Base-by-base conservation (phyloP, 2,888 invertebrate species). In the Leptopterna dolabrata region DNA sequence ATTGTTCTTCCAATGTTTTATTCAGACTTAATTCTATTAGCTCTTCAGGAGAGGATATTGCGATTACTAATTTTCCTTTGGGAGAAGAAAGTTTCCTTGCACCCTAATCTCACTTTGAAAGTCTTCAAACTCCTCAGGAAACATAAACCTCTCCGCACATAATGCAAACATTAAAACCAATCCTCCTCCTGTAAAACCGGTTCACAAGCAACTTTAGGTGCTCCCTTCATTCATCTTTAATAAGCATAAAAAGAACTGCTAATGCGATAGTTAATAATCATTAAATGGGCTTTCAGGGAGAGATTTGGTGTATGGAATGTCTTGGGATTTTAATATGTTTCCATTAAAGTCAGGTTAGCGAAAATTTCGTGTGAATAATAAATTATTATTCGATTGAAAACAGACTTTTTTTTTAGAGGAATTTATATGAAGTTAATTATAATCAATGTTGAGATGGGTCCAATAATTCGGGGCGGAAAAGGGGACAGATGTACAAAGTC, bases 21-120 rank as follows among this genome's bases (percentile, higher is more conserved):
- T 78, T 78, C 78, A 78, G 78, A 78, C 43, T 43, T 43, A 45
- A 78, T 78, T 78, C 78, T 78, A 45, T 78, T 78, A 78, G 78
- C 78, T 78, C 78, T 78, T 27, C 19, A 27, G 47, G 19, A 45
- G 78, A 78, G 78, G 78, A 78, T 78, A 78, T 78, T 78, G 78
- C 78, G 78, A 78, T 78, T 78, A 78, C 78, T 45, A 78, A 78
- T 78, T 78, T 78, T 45, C 78, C 45, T 43, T 78, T 11, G 43
- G 24, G 19, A 45, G 41, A 78, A 45, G 78, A 27, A 78, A 45
- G 73, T 73, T 73, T 78, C 45, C 45, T 24, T 45, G 78, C 78
- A 78, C 78, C 45, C 78, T 78, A 78, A 78, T 78, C 78, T 78
- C 45, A 78, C 78, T 78, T 78, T 78, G 78, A 78, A 78, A 78